Base-by-base conservation (phyloP, 2,113 vertebrate genomes). In the Fukomys damarensis region DNA sequence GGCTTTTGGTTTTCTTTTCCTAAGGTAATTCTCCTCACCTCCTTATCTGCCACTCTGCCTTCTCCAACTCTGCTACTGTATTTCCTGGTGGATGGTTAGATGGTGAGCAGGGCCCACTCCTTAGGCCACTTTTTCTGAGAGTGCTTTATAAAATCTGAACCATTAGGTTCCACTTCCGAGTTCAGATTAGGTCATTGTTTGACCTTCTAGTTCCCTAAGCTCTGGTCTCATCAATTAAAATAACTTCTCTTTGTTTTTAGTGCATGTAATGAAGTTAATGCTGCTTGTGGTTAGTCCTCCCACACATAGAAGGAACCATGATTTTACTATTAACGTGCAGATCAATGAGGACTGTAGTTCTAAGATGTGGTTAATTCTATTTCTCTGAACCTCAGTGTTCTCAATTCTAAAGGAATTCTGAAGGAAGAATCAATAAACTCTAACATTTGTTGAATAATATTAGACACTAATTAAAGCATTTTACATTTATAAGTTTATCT, bases 1-100 rank as follows among this genome's bases (percentile, higher is more conserved):
- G 72, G 32, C 20, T 58, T 88, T 58, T 90, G 85, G 61, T 94
- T 95, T 96, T 77, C 58, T 63, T 95, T 93, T 92, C 35, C 46
- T 77, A 32, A 28, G 28, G 56, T 86, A 87, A 72, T 54, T 66
- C 32, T 87, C 70, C 52, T 28, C 13, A 54, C 87, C 63, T 96
- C n/a, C 6, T 85, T 86, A 76, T 90, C 81, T 97, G 88, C 79
- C 22, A 19, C 11, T 72, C 28, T 24, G n/a, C 59, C 66, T 77
- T 84, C 59, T 92, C 41, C 74, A 72, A 3, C 68, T 91, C 82
- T 93, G 41, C 46, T 54, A 58, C 56, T 58, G 17, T 58, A 0
- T 89, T 91, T 96, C 68, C 93, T 61, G 41, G 76, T 72, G 66
- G 63, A 28, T 13, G 2, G 80, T 92, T 43, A n/a, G 46, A n/a